Evolutionary conservation across 2,113 vertebrate species (phyloP).

Genomic region (Cyprinodon tularosa): DNA sequence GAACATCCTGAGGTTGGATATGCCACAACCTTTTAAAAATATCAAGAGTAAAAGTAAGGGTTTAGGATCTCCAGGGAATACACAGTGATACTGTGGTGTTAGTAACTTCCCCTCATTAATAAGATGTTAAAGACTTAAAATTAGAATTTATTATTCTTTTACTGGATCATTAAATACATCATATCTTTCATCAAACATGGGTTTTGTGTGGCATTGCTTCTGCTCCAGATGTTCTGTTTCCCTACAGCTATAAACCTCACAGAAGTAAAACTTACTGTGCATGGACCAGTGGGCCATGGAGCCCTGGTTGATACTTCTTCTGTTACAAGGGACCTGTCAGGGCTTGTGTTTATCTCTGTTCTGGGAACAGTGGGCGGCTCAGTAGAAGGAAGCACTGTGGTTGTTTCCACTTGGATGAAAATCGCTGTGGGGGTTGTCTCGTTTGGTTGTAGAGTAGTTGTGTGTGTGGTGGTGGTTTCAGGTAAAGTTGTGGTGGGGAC

Average conservation of each 20-base stretch:
- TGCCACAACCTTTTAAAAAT: too few relatives aligned
- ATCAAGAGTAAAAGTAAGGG: too few relatives aligned
- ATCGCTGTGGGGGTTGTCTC: conserved; percentile 15
- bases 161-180: too few relatives aligned
- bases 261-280: conserved; percentile 72
- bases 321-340: conserved; percentile 42
- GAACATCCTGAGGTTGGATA: neutral
- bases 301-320: conserved; percentile 57
- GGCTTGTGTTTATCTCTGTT: conserved; percentile 53
- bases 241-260: neutral
- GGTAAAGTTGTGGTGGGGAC: conserved; percentile 27
- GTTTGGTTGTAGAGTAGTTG: conserved; percentile 28
- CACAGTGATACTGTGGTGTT: too few relatives aligned
- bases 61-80: too few relatives aligned
- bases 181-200: too few relatives aligned
- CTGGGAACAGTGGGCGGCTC: conserved; percentile 47
- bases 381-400: conserved; percentile 25
- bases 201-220: too few relatives aligned
- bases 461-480: conserved; percentile 26
- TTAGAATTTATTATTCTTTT: too few relatives aligned
- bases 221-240: neutral
- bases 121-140: too few relatives aligned
- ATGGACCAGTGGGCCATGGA: conserved; percentile 74
- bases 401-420: conserved; percentile 42
- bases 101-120: too few relatives aligned